Conservation (phyloP, 2,797 vertebrate species). For the Caiman crocodilus region DNA sequence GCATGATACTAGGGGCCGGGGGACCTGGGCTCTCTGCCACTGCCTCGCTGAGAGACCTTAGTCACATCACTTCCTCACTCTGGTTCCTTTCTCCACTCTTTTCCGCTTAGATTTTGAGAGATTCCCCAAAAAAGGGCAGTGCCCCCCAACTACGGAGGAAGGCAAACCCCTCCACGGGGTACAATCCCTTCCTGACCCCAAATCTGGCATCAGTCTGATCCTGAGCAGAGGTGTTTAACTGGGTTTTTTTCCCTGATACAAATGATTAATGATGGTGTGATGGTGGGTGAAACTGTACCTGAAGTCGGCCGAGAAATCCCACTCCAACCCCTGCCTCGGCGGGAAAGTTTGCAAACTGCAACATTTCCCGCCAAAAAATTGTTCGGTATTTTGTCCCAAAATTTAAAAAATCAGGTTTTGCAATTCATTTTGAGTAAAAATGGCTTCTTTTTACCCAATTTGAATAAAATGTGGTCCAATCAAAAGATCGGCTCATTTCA, state of each 20-base stretch:
- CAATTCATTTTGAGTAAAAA: neutral
- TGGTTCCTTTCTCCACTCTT: neutral
- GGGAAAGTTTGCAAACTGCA: no score
- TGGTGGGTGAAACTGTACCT: neutral
- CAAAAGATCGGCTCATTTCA: neutral
- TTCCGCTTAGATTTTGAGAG: neutral
- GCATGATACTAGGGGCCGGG: neutral
- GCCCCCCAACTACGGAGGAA: no score
- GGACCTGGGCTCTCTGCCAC: neutral
- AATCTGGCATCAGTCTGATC: no score
- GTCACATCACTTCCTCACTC: neutral
- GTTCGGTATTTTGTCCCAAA: neutral
- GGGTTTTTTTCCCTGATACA: neutral
- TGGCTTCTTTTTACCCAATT: neutral
- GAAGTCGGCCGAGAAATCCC: neutral
- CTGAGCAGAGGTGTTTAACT: no score
- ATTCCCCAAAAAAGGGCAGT: no score
- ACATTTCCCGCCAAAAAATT: neutral
- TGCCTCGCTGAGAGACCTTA: neutral
- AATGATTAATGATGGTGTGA: neutral
- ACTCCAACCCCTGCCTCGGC: neutral
- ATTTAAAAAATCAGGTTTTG: neutral
- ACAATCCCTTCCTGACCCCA: no score
- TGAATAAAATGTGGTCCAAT: no score
- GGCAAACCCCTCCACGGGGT: no score